Conservation (phyloP, 2,888 invertebrate species). For the Latrodectus hesperus region DNA sequence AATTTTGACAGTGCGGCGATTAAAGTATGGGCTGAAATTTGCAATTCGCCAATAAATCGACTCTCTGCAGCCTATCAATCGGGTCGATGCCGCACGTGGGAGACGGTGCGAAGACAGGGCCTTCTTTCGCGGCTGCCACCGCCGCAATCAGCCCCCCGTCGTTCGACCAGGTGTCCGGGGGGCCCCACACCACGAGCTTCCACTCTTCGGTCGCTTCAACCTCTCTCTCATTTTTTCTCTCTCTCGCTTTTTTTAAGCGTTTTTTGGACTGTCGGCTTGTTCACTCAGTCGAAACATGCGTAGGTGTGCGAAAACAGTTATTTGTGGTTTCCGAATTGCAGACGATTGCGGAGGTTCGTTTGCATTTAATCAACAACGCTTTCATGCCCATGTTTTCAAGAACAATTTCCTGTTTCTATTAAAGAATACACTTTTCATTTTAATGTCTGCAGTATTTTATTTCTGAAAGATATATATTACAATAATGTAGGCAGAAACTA, state of each 20-base stretch:
- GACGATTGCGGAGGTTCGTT: no score
- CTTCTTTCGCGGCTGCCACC: constrained; percentile 14
- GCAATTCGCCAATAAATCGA: constrained; percentile 48
- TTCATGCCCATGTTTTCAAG: no score
- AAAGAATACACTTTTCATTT: no score
- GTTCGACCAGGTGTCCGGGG: constrained; percentile 41
- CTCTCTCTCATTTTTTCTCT: not conserved
- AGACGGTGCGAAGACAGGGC: constrained; percentile 23
- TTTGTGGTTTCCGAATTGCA: no score
- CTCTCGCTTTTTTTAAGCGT: not conserved
- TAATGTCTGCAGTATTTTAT: no score
- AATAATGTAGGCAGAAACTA: no score
- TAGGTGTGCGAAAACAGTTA: not conserved
- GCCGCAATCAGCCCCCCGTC: constrained; percentile 66
- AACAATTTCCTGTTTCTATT: no score
- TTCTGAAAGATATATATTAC: no score
- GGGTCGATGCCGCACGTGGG: not conserved
- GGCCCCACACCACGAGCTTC: constrained; percentile 36
- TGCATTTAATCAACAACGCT: no score
- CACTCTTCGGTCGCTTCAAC: not conserved
- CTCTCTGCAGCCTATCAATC: constrained; percentile 9
- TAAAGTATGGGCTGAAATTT: constrained; percentile 1
- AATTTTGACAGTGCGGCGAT: not conserved
- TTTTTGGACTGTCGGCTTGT: not conserved
- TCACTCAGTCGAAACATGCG: not conserved